Evolutionary conservation across 2,797 vertebrate genomes (phyloP).

Genomic region (Taenioides sp.): DNA sequence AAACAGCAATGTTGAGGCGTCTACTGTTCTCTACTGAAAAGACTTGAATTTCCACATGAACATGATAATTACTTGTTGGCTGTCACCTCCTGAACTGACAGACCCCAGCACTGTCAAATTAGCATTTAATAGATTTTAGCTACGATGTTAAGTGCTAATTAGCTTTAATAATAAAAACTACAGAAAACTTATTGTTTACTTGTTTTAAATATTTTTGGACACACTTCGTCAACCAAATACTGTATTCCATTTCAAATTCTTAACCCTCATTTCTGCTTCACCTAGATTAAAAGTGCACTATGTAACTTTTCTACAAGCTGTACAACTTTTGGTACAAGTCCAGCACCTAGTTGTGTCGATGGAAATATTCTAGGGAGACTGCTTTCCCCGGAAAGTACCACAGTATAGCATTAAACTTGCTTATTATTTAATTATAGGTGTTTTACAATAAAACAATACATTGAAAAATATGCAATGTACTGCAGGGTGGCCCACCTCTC

Average conservation of each 20-base stretch:
- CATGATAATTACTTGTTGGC: background rate
- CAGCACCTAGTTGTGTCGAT: too few relatives aligned
- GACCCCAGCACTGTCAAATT: constrained; percentile 1
- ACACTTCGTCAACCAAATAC: background rate
- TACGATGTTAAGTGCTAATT: background rate
- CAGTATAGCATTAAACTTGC: too few relatives aligned
- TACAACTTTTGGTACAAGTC: too few relatives aligned
- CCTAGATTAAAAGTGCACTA: too few relatives aligned
- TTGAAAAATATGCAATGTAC: too few relatives aligned
- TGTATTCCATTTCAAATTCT: background rate
- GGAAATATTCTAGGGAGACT: too few relatives aligned
- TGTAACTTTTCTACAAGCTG: too few relatives aligned
- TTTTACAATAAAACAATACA: too few relatives aligned
- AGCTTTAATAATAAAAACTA: background rate
- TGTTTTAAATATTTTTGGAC: background rate
- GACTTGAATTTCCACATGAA: background rate
- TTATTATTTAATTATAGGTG: too few relatives aligned
- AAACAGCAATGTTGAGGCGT: background rate
- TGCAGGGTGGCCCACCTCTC: too few relatives aligned
- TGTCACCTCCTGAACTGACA: background rate
- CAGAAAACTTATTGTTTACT: background rate
- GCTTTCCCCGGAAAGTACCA: too few relatives aligned
- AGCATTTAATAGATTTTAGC: constrained; percentile 5
- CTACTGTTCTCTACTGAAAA: background rate
- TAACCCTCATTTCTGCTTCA: background rate